phyloP scores from a whole-genome alignment of 1,140 invertebrate species.

The Coelopa frigida region DNA sequence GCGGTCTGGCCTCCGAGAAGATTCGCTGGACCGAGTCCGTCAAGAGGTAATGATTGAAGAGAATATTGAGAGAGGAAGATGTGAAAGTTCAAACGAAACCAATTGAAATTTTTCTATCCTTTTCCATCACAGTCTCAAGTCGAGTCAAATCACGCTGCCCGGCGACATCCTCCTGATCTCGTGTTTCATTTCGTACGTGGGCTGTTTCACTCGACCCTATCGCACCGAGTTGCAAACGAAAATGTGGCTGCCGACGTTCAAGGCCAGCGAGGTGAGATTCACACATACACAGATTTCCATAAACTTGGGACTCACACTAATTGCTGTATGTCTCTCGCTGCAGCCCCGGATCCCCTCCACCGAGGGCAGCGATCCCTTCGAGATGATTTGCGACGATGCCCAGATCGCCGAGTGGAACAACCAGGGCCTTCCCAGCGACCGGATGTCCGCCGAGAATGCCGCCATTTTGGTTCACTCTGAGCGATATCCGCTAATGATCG shows the following conservation, averaged over 20 bases:
- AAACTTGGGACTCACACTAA: not conserved
- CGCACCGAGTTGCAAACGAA: conserved; percentile 67
- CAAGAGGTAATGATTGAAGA: conserved; percentile 19
- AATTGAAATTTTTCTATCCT: not conserved
- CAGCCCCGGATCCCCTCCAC: conserved; percentile 71
- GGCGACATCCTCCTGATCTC: conserved; percentile 84
- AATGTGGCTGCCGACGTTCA: conserved; percentile 32
- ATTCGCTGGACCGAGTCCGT: conserved; percentile 54
- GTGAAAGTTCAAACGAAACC: too few species aligned
- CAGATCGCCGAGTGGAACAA: conserved; percentile 91
- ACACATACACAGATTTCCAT: not conserved
- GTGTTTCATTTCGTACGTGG: conserved; percentile 94
- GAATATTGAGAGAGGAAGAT: too few species aligned
- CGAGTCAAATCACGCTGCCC: conserved; percentile 50
- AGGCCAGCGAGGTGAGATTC: conserved; percentile 21
- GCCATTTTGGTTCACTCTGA: conserved; percentile 83
- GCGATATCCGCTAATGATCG: conserved; percentile 91
- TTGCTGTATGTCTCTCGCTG: conserved; percentile 5
- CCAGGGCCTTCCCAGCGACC: conserved; percentile 82
- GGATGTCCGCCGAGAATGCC: conserved; percentile 92
- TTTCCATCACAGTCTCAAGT: conserved; percentile 8
- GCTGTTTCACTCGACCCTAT: conserved; percentile 85
- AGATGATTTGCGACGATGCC: conserved; percentile 83
- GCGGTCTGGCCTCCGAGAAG: conserved; percentile 88
- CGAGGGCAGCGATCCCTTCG: conserved; percentile 68